Evolutionary conservation across 2,888 invertebrate genomes (phyloP).

Genomic region (Drosophila ustulata): DNA sequence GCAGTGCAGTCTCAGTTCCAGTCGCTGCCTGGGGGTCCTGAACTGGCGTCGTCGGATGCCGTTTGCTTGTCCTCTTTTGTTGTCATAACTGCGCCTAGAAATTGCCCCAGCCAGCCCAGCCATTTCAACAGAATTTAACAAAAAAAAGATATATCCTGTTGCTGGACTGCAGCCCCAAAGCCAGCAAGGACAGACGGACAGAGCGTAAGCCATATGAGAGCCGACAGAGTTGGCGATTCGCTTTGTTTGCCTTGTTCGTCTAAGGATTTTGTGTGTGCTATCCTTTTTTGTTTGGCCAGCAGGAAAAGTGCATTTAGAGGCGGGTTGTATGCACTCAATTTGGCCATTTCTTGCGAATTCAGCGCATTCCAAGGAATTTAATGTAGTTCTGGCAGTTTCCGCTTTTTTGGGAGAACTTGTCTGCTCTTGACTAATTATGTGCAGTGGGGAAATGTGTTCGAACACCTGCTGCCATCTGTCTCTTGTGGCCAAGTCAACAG

Average conservation of each 20-base stretch:
- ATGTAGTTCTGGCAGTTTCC: constrained; percentile 34
- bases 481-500: constrained; percentile 8
- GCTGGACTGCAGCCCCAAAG: constrained; percentile 16
- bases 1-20: constrained; percentile 9
- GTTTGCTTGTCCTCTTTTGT: constrained; percentile 46
- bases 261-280: constrained; percentile 17
- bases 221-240: constrained; percentile 1
- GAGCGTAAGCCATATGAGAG: constrained; percentile 5
- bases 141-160: constrained; percentile 45
- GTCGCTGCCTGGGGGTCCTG: constrained; percentile 10
- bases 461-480: constrained; percentile 24
- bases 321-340: constrained; percentile 62
- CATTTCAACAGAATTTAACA: constrained; percentile 23
- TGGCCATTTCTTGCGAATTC: constrained; percentile 57
- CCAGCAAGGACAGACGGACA: neutral
- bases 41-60: constrained; percentile 19
- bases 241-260: constrained; percentile 18
- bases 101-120: constrained; percentile 15
- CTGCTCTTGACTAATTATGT: constrained; percentile 54
- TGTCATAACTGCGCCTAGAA: constrained; percentile 57
- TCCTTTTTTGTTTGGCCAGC: constrained; percentile 23
- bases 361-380: constrained; percentile 49
- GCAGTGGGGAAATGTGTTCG: constrained; percentile 29
- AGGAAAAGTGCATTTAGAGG: constrained; percentile 35
- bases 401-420: constrained; percentile 8